Percentiles rank a stretch among this genome's conserved stretches.
These are phyloP conservation scores for Orbicella faveolata DNA, from an alignment of 64 coral and sea anemone species.

Conservation along the genomic window DNA sequence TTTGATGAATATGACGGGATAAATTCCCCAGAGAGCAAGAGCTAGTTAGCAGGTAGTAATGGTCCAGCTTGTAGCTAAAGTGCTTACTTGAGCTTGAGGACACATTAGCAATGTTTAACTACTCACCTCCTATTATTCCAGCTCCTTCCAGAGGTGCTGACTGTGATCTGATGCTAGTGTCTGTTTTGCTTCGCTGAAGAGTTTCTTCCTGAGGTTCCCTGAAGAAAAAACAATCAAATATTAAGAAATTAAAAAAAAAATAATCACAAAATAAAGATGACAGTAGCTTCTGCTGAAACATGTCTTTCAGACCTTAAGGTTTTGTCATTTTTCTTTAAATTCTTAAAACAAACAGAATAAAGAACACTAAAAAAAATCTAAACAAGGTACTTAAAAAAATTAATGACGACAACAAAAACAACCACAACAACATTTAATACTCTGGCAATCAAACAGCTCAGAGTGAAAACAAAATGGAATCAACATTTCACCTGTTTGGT, in stretches of 20 bases:
- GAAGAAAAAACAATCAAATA: not conserved
- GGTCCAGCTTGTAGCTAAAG: too few species aligned
- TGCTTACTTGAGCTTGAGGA: too few species aligned
- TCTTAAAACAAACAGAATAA: too few species aligned
- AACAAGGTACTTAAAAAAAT: not conserved
- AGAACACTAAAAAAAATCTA: too few species aligned
- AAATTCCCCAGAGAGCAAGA: too few species aligned
- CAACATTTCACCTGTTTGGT: slow-evolving; percentile 53
- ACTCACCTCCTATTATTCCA: slow-evolving; percentile 81
- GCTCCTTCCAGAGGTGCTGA: slow-evolving; percentile 85
- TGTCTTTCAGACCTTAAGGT: too few species aligned
- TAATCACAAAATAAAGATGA: not conserved
- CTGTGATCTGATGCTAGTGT: slow-evolving; percentile 61
- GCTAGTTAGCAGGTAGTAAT: too few species aligned
- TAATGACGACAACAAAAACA: too few species aligned
- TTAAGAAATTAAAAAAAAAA: not conserved
- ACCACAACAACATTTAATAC: too few species aligned
- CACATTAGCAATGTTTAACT: not conserved
- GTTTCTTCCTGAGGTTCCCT: slow-evolving; percentile 24
- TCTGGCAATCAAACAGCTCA: not conserved
- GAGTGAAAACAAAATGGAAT: not conserved
- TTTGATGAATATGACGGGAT: too few species aligned
- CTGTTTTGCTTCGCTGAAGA: slow-evolving; percentile 77
- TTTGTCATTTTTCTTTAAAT: too few species aligned
- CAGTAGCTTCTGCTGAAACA: too few species aligned